phyloP scores from a whole-genome alignment of 2,113 vertebrate species.

The Potamarius usumacintae region DNA sequence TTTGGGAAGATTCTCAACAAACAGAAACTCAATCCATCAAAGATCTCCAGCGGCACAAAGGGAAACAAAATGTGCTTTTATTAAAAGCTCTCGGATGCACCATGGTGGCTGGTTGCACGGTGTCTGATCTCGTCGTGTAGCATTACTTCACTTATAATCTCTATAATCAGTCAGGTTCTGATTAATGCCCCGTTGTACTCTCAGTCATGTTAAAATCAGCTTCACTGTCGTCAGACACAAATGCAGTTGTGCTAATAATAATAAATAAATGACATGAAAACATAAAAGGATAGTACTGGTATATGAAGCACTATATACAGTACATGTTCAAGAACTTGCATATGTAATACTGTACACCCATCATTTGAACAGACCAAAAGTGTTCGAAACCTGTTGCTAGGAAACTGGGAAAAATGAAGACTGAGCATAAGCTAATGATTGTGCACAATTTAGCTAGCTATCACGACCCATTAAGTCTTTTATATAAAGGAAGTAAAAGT shows the following conservation, averaged over 20 bases:
- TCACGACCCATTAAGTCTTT: neutral
- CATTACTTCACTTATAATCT: slow-evolving; percentile 17
- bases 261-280: neutral
- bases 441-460: slow-evolving; percentile 1
- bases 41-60: slow-evolving; percentile 15
- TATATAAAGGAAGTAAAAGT: neutral
- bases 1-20: slow-evolving; percentile 24
- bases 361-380: neutral
- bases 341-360: neutral
- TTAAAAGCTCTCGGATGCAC: slow-evolving; percentile 33
- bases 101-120: neutral
- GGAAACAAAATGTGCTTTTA: slow-evolving; percentile 45
- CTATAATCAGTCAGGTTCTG: slow-evolving; percentile 13
- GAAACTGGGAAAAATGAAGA: neutral
- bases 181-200: neutral
- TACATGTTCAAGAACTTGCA: neutral
- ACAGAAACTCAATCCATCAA: slow-evolving; percentile 46
- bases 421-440: neutral
- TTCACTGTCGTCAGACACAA: neutral
- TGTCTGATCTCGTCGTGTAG: neutral
- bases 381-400: neutral
- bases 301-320: neutral
- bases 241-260: neutral
- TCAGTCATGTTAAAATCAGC: neutral
- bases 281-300: neutral